phyloP scores from a whole-genome alignment of 2,888 invertebrate genomes.

The Tenodera sinensis region DNA sequence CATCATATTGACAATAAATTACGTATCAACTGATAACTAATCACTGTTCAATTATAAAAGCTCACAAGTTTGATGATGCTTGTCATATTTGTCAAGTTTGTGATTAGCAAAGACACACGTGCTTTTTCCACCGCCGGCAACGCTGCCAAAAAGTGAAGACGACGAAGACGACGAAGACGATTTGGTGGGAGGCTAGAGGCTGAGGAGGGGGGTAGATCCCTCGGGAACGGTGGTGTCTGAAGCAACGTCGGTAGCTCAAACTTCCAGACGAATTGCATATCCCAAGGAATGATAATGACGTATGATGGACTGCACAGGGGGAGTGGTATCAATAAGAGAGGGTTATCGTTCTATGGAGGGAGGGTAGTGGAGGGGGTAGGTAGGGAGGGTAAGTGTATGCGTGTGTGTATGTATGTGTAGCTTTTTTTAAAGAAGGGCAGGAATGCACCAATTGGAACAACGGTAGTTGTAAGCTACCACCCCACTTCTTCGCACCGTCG shows the following conservation, averaged over 20 bases:
- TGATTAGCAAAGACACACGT: background rate
- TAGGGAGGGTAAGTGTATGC: background rate
- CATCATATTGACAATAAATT: no score
- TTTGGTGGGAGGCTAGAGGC: no score
- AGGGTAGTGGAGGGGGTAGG: background rate
- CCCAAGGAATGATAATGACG: constrained; percentile 1
- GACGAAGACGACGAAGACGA: no score
- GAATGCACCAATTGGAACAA: constrained; percentile 6
- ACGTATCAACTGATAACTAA: no score
- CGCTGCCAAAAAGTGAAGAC: no score
- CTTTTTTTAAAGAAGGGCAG: constrained; percentile 11
- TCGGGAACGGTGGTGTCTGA: no score
- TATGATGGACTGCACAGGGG: background rate
- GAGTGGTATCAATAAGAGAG: constrained; percentile 12
- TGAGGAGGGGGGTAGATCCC: no score
- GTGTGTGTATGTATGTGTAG: background rate
- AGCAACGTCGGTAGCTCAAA: background rate
- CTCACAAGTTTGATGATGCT: background rate
- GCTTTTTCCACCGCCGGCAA: background rate
- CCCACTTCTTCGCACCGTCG: background rate
- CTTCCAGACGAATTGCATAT: constrained; percentile 5
- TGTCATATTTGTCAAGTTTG: no score
- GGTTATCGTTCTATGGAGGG: background rate
- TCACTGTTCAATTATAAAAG: background rate
- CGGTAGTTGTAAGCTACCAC: background rate